Base-by-base conservation (phyloP, 2,113 vertebrate species). In the Esox niger region DNA sequence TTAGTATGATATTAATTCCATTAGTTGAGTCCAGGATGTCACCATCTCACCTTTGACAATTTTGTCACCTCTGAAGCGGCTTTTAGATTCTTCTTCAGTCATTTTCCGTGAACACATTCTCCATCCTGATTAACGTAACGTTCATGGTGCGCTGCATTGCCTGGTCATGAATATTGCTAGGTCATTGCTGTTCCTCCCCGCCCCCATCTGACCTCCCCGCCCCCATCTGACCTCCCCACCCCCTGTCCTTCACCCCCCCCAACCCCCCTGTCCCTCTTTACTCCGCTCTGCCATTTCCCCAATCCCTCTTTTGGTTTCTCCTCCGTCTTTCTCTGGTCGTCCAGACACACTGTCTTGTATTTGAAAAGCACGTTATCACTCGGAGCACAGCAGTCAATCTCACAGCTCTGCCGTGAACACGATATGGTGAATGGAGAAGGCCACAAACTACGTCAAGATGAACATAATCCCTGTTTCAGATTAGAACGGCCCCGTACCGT, bases 401-500 rank as follows among this genome's bases (percentile, higher is more conserved):
- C 31, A 52, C 70, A 2, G 6, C 62, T 59, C 38, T 71, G 49
- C 67, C 62, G 65, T 64, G 64, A 21, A 63, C 58, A 75, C 52
- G 47, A 6, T 64, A 67, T 64, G 62, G 31, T 43, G 66, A 77
- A 72, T 38, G 66, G 52, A n/a, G 23, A 33, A 35, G 3, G 62
- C 66, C 76, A 57, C 59, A 56, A 70, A 72, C 70, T 62, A 38
- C 38, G 60, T 15, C 63, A 76, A 38, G 10, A 4, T 77, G 74
- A 64, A 56, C 5, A 6, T 17, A 0, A 7, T 60, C 57, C 73
- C 55, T 64, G 4, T 32, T 56, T 38, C 73, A 78, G 73, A 74
- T 68, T 77, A 70, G 33, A 81, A 69, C 26, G 2, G 17, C 21
- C 35, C 30, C 66, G 68, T 21, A 20, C 35, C 13, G 67, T 3